phyloP scores from a whole-genome alignment of 1,140 invertebrate genomes.

The Harlomillsia oculata region DNA sequence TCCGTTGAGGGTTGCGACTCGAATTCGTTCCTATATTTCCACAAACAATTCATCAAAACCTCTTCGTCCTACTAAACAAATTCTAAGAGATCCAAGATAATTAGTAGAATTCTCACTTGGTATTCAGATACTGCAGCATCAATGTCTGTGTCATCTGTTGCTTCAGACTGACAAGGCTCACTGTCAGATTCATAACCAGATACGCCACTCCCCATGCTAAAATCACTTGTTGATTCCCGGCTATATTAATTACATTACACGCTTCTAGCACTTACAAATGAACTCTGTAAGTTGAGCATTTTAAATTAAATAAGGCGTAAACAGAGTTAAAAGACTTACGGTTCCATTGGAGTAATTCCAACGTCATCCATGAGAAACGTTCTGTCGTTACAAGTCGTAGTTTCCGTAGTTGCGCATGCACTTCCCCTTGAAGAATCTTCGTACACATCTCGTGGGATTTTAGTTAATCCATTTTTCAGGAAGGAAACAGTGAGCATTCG shows the following conservation, averaged over 20 bases:
- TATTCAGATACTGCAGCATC: conserved; percentile 33
- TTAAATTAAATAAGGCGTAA: too few species aligned
- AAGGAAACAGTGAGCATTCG: conserved; percentile 32
- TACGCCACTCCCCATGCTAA: conserved; percentile 29
- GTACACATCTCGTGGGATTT: conserved; percentile 25
- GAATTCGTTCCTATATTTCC: conserved; percentile 15
- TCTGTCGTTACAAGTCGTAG: conserved; percentile 16
- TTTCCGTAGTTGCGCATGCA: not conserved
- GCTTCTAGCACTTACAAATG: not conserved
- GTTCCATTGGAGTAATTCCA: conserved; percentile 24
- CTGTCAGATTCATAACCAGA: conserved; percentile 34
- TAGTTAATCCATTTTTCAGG: conserved; percentile 28
- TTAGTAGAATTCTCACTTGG: too few species aligned
- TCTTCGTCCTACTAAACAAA: too few species aligned
- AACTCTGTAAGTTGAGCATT: not conserved
- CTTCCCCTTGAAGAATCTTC: conserved; percentile 16
- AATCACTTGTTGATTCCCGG: conserved; percentile 20
- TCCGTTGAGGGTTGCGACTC: conserved; percentile 29
- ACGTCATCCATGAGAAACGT: conserved; percentile 32
- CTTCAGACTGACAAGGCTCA: conserved; percentile 13
- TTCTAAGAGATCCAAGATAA: too few species aligned
- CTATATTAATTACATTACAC: not conserved
- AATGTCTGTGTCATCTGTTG: conserved; percentile 31
- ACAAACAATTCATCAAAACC: not conserved
- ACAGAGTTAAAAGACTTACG: conserved; percentile 6